phyloP scores from a whole-genome alignment of 2,888 invertebrate species.

The Macrosiphum euphorbiae region DNA sequence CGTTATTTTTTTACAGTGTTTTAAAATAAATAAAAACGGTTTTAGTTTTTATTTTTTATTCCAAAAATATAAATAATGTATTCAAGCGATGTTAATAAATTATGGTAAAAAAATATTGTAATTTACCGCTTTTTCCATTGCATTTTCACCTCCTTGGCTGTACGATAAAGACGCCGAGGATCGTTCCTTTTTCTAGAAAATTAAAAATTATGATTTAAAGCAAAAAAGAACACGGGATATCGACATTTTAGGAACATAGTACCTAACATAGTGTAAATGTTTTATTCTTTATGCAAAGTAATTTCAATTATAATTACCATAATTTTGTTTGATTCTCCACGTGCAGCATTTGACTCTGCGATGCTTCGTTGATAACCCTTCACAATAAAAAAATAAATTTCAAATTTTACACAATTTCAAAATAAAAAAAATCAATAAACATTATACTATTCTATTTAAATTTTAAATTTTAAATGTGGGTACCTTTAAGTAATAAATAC shows the following conservation, averaged over 20 bases:
- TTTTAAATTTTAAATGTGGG: neutral
- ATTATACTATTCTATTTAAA: neutral
- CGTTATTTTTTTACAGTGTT: neutral
- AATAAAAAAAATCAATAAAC: neutral
- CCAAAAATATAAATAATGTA: neutral
- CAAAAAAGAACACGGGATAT: neutral
- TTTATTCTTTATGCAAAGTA: neutral
- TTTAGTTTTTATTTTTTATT: constrained; percentile 2
- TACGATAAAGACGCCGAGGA: neutral
- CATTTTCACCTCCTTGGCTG: neutral
- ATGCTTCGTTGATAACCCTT: neutral
- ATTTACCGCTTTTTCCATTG: neutral
- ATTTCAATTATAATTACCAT: neutral
- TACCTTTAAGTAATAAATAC: neutral
- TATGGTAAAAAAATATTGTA: neutral
- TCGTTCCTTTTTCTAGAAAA: neutral
- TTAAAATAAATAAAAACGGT: neutral
- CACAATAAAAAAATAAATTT: neutral
- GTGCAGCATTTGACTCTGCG: neutral
- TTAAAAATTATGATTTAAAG: neutral
- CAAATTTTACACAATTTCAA: too few species aligned
- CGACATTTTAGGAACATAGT: neutral
- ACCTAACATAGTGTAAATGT: neutral
- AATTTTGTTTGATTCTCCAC: neutral
- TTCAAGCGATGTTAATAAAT: constrained; percentile 1